Evolutionary conservation across 2,888 invertebrate genomes (phyloP).

Genomic region (Ischnura elegans): DNA sequence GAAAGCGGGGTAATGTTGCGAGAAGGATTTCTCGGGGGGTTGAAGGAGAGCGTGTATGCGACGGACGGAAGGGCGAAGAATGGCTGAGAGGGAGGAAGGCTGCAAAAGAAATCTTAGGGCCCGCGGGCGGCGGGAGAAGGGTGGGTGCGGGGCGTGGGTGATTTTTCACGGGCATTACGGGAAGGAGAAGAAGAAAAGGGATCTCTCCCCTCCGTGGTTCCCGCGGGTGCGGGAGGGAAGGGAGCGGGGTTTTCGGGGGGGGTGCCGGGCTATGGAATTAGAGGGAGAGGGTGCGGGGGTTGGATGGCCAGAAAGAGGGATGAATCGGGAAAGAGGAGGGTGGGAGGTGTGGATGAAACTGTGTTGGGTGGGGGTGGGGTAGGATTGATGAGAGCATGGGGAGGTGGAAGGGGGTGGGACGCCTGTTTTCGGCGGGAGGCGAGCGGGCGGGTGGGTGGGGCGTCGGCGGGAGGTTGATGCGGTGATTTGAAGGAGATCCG

Average conservation of each 20-base stretch:
- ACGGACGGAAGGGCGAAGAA: slow-evolving; percentile 47
- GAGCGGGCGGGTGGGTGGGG: neutral
- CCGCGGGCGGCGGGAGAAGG: neutral
- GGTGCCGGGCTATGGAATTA: neutral
- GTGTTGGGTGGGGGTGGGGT: neutral
- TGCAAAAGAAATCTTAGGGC: slow-evolving; percentile 28
- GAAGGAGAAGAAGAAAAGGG: slow-evolving; percentile 57
- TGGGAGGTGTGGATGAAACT: neutral
- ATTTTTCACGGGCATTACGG: slow-evolving; percentile 66
- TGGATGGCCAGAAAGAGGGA: slow-evolving; percentile 27
- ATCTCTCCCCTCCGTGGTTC: neutral
- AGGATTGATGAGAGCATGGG: neutral
- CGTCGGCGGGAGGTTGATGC: slow-evolving; percentile 57
- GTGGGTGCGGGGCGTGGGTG: slow-evolving; percentile 55
- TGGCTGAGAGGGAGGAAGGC: slow-evolving; percentile 10
- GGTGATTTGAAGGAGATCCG: slow-evolving; percentile 66
- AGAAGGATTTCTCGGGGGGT: slow-evolving; percentile 45
- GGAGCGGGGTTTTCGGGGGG: neutral
- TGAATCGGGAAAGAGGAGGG: neutral
- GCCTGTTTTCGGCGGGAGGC: neutral
- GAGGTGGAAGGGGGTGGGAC: neutral
- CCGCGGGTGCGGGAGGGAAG: neutral
- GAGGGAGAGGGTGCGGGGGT: neutral
- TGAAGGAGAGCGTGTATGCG: neutral
- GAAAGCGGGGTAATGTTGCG: slow-evolving; percentile 67